Evolutionary conservation across 2,797 vertebrate species (phyloP), one percentile per base, ranked within the genome.

Genomic region (Myioborus melanocephalus): DNA sequence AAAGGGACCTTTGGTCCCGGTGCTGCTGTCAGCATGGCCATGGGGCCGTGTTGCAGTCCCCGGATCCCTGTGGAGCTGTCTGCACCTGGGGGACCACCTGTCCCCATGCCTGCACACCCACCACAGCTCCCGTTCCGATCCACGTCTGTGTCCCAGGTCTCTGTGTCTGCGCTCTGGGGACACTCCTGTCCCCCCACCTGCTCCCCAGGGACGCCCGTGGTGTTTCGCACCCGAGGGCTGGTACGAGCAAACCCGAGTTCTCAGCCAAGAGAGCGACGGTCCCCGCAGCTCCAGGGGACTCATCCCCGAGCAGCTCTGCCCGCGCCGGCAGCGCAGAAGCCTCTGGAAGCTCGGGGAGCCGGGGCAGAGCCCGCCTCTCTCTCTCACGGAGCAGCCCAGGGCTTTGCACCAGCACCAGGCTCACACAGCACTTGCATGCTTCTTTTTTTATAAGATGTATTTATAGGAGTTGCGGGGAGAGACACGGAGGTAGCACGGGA

Each of bases 1-100:
- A 75, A 84, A 46, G 32, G 26, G 89, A 96, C 96, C 96, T 96
- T 96, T 95, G 94, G 71, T 80, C 95, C 24, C 10, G 0, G 21
- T 3, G 37, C 60, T 63, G 55, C 44, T 46, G 64, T 91, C 87
- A 60, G 17, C 78, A 43, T 0, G n/a, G 50, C 61, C 86, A 2
- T 0, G 12, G 76, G 28, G 44, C 68, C 63, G 64, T 1, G 34
- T 6, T 1, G 4, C 61, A 68, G 73, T 11, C 23, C 69, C 21
- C 0, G 2, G 37, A 32, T 7, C 12, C 9, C 32, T 14, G 20
- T 0, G 47, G 56, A 65, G 52, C 34, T 9, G 2, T 30, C 35
- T 66, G 60, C 43, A 16, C 28, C 14, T 3, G 4, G 10, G 22
- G 15, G 7, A 43, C 5, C 18, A 8, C 14, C 26, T 8, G 43